Conservation (phyloP, 2,888 invertebrate species). For the Patella depressa region DNA sequence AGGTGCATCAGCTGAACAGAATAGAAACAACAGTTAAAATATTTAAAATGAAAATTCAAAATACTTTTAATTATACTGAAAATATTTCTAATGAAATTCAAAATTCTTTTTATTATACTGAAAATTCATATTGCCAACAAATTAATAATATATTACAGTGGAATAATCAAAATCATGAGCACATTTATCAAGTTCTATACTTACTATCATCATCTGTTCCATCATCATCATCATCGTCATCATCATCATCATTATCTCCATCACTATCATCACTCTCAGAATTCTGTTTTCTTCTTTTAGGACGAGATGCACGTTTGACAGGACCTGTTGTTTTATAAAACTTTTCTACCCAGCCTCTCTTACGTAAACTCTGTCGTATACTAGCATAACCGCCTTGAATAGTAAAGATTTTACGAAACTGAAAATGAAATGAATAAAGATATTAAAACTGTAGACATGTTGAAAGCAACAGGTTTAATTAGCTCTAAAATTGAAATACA, state of each 20-base stretch:
- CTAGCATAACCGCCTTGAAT: slow-evolving; percentile 71
- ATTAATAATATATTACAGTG: slow-evolving; percentile 1
- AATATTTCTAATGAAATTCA: too few relatives aligned
- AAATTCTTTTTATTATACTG: not conserved
- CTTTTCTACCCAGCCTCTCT: slow-evolving; percentile 72
- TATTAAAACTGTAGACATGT: not conserved
- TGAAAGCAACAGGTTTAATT: slow-evolving; percentile 4
- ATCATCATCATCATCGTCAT: slow-evolving; percentile 56
- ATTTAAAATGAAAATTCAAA: not conserved
- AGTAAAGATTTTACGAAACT: slow-evolving; percentile 70
- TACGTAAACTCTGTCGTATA: slow-evolving; percentile 65
- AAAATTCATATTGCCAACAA: not conserved
- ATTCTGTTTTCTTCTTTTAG: slow-evolving; percentile 44
- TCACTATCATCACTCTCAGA: slow-evolving; percentile 62
- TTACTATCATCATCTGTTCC: slow-evolving; percentile 31
- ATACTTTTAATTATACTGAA: not conserved
- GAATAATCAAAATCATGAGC: not conserved
- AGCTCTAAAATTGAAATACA: not conserved
- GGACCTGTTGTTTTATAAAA: slow-evolving; percentile 64
- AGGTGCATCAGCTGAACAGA: slow-evolving; percentile 59
- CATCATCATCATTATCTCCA: slow-evolving; percentile 61
- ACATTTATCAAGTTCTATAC: slow-evolving; percentile 10
- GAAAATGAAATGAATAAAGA: slow-evolving; percentile 28
- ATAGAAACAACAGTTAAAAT: slow-evolving; percentile 13
- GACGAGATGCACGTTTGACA: slow-evolving; percentile 47